These are phyloP conservation scores for Danionella dracula DNA, from an alignment of 2,797 vertebrate genomes.

Conservation along the genomic window DNA sequence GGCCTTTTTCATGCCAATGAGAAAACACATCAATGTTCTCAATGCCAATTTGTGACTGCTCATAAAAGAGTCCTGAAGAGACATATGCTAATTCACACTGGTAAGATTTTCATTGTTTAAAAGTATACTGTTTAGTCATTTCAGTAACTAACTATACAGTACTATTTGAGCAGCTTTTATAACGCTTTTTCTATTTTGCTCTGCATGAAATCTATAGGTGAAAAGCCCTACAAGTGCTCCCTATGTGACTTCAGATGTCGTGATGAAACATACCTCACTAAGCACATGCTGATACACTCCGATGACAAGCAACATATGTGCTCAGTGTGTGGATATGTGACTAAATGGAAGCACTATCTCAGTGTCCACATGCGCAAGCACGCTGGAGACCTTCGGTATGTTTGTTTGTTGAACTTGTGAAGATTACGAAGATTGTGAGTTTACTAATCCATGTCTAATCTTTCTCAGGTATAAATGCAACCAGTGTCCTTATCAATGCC, in stretches of 20 bases:
- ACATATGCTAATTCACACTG: conserved; percentile 87
- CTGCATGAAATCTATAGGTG: conserved; percentile 63
- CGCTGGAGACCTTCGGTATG: conserved; percentile 87
- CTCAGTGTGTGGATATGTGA: conserved; percentile 93
- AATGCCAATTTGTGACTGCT: conserved; percentile 86
- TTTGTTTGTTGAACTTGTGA: background rate
- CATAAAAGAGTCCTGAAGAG: conserved; percentile 91
- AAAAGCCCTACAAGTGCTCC: conserved; percentile 93
- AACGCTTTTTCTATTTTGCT: no score
- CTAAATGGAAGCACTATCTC: conserved; percentile 97
- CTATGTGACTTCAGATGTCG: conserved; percentile 90
- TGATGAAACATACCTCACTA: conserved; percentile 93
- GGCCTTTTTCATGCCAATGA: conserved; percentile 90
- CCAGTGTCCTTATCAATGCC: conserved; percentile 90
- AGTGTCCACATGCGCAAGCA: conserved; percentile 98
- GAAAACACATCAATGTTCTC: conserved; percentile 87
- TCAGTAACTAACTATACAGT: no score
- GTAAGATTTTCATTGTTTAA: conserved; percentile 63
- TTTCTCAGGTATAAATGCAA: conserved; percentile 85
- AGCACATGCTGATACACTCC: conserved; percentile 94
- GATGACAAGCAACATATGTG: conserved; percentile 94
- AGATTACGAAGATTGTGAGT: background rate
- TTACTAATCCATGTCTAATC: background rate
- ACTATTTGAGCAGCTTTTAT: no score
- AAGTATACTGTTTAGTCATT: no score